A percentile compares a stretch with the other conserved stretches of the same genome.
phyloP scores from a whole-genome alignment of 1,140 invertebrate species.

The Goniozus legneri region DNA sequence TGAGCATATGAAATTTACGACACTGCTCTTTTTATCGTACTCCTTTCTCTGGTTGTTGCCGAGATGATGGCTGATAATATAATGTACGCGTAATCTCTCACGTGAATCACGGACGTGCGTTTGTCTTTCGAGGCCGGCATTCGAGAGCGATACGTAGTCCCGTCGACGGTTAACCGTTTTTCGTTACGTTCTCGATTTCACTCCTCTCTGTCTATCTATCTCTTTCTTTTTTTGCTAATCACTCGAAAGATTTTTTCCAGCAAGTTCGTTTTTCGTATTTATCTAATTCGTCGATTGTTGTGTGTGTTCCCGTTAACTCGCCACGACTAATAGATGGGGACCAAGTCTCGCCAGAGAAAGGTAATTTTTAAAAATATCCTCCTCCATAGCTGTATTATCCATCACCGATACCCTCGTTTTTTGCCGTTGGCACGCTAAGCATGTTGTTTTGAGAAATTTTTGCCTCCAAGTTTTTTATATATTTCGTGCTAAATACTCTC shows the following conservation, averaged over 20 bases:
- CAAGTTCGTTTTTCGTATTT: conserved; percentile 16
- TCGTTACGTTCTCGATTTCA: too few species aligned
- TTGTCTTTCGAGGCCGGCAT: too few species aligned
- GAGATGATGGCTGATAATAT: neutral
- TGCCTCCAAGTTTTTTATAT: too few species aligned
- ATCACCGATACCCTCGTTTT: neutral
- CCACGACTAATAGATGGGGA: conserved; percentile 52
- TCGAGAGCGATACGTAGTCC: conserved; percentile 6
- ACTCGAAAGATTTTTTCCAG: neutral
- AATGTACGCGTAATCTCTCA: too few species aligned
- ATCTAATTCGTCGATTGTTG: conserved; percentile 34
- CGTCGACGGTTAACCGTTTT: neutral
- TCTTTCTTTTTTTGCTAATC: conserved; percentile 1
- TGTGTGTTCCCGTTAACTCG: conserved; percentile 35
- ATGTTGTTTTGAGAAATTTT: neutral
- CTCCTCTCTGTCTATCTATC: too few species aligned
- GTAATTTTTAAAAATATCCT: conserved; percentile 37
- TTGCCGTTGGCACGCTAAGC: neutral
- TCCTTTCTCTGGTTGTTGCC: neutral
- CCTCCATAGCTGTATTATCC: neutral
- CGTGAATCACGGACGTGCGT: too few species aligned
- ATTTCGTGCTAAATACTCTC: too few species aligned
- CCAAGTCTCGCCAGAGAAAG: conserved; percentile 57
- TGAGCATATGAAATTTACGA: too few species aligned
- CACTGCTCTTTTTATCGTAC: neutral